Conservation (phyloP, 2,888 invertebrate species). For the Slavum lentiscoides region DNA sequence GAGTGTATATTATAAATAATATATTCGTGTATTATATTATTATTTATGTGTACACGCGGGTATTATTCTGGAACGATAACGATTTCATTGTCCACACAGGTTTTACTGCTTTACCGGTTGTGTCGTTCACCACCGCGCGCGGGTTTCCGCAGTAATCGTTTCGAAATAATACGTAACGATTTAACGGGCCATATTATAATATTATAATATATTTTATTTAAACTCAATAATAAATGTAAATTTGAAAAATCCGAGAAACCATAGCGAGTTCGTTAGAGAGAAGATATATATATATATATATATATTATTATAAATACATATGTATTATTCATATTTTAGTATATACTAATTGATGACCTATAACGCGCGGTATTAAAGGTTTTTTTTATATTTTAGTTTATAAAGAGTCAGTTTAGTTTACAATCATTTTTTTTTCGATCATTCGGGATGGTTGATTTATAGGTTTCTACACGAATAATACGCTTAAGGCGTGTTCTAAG, state of each 20-base stretch:
- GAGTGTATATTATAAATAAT: not conserved
- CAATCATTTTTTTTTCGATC: no score
- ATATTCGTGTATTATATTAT: no score
- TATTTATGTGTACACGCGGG: no score
- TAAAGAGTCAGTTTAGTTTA: no score
- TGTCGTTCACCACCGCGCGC: slow-evolving; percentile 2
- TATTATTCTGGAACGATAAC: not conserved
- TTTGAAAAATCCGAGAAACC: not conserved
- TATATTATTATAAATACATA: not conserved
- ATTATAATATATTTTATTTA: not conserved
- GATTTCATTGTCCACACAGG: slow-evolving; percentile 23
- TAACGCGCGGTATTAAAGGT: no score
- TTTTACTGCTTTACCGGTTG: slow-evolving; percentile 25
- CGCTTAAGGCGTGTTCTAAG: no score
- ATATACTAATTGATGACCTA: not conserved
- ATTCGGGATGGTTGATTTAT: no score
- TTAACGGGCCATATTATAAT: no score
- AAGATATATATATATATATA: no score
- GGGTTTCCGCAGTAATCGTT: not conserved
- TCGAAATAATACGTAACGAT: not conserved
- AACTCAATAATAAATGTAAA: slow-evolving; percentile 17
- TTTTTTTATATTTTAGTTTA: no score
- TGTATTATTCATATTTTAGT: not conserved
- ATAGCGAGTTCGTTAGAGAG: no score
- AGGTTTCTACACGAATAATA: no score